phyloP scores from a whole-genome alignment of 2,888 invertebrate genomes.

The Xestia ashworthii region DNA sequence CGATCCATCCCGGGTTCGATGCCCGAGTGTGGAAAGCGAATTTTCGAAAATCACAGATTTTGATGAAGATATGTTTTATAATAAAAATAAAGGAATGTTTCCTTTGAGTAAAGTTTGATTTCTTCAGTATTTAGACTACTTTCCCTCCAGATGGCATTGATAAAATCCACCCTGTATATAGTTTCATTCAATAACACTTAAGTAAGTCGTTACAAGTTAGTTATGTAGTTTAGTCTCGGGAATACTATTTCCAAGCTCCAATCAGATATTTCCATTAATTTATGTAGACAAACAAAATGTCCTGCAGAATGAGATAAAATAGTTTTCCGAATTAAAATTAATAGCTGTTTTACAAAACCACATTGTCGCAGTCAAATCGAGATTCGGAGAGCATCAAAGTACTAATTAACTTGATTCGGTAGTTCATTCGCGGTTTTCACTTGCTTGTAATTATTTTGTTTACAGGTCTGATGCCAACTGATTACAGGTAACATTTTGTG shows the following conservation, averaged over 20 bases:
- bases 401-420: conserved; percentile 16
- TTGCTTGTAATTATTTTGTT: conserved; percentile 38
- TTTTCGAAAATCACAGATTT: too few species aligned
- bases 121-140: too few species aligned
- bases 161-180: too few species aligned
- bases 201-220: too few species aligned
- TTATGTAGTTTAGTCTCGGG: too few species aligned
- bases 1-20: too few species aligned
- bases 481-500: neutral
- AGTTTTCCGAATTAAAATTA: neutral
- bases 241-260: neutral
- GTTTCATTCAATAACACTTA: too few species aligned
- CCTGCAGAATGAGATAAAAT: neutral
- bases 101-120: too few species aligned
- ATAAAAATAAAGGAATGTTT: too few species aligned
- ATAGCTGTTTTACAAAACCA: conserved; percentile 1
- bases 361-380: neutral
- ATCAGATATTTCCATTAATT: neutral
- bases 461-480: neutral
- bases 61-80: too few species aligned
- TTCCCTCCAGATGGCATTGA: too few species aligned
- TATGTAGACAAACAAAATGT: neutral
- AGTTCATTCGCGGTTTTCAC: conserved; percentile 8
- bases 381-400: conserved; percentile 9
- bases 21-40: too few species aligned